phyloP scores from a whole-genome alignment of 1,140 invertebrate species.

The Drosophila sp. region DNA sequence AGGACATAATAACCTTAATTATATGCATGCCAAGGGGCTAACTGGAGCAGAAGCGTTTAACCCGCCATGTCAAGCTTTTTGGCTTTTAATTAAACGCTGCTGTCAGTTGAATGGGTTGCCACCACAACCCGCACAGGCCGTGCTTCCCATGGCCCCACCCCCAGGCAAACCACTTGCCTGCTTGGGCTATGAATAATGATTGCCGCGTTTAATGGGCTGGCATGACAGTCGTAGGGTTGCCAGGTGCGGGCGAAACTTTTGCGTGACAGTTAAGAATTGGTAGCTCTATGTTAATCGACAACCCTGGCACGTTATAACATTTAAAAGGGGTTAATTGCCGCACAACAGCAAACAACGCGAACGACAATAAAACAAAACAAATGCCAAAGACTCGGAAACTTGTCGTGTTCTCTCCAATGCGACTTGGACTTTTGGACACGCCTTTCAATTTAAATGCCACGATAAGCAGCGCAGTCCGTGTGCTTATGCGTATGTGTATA shows the following conservation, averaged over 20 bases:
- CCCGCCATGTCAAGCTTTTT: slow-evolving; percentile 48
- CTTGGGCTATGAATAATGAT: slow-evolving; percentile 57
- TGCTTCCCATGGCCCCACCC: neutral
- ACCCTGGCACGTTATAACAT: slow-evolving; percentile 29
- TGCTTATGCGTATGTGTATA: neutral
- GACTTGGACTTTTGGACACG: slow-evolving; percentile 56
- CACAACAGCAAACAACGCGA: slow-evolving; percentile 45
- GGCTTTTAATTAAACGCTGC: slow-evolving; percentile 62
- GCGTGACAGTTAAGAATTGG: neutral
- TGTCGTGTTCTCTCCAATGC: slow-evolving; percentile 28
- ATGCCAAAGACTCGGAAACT: slow-evolving; percentile 28
- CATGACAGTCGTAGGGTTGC: slow-evolving; percentile 46
- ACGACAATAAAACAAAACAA: slow-evolving; percentile 48
- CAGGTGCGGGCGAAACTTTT: neutral
- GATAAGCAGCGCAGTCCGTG: slow-evolving; percentile 37
- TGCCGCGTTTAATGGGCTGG: slow-evolving; percentile 38
- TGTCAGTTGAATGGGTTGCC: slow-evolving; percentile 50
- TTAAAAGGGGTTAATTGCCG: slow-evolving; percentile 64
- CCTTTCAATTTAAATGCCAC: slow-evolving; percentile 68
- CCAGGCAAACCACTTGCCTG: slow-evolving; percentile 2
- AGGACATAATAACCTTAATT: slow-evolving; percentile 46
- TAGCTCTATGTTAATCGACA: slow-evolving; percentile 2
- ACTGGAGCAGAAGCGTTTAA: slow-evolving; percentile 50
- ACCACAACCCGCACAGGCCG: neutral
- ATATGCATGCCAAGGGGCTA: slow-evolving; percentile 37